phyloP scores from a whole-genome alignment of 2,888 invertebrate genomes.

The Apomyelois bistriatella region DNA sequence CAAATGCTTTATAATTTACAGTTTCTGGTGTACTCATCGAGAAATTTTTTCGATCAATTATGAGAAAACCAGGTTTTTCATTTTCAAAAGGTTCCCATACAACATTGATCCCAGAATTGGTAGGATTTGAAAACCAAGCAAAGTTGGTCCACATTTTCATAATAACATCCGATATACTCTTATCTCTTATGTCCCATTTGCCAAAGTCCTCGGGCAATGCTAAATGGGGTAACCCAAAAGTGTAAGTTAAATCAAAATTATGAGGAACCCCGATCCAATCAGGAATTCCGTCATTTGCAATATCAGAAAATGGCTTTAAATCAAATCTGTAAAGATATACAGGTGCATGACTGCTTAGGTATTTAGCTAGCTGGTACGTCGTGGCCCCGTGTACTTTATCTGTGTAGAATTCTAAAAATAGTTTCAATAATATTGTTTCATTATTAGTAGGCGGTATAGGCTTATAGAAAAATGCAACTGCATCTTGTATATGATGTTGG shows the following conservation, averaged over 20 bases:
- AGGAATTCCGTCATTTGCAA: slow-evolving; percentile 83
- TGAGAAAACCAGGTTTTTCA: slow-evolving; percentile 84
- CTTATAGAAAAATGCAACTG: slow-evolving; percentile 88
- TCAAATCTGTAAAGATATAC: slow-evolving; percentile 89
- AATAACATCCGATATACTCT: slow-evolving; percentile 87
- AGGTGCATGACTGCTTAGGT: slow-evolving; percentile 80
- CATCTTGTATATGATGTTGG: slow-evolving; percentile 84
- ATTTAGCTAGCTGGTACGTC: slow-evolving; percentile 83
- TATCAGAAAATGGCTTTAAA: slow-evolving; percentile 83
- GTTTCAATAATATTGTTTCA: slow-evolving; percentile 80
- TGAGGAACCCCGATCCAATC: slow-evolving; percentile 91
- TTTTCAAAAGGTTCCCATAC: slow-evolving; percentile 87
- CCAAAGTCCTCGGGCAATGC: slow-evolving; percentile 77
- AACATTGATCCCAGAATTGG: slow-evolving; percentile 84
- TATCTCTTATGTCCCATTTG: slow-evolving; percentile 89
- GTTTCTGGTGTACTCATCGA: slow-evolving; percentile 85
- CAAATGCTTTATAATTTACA: slow-evolving; percentile 87
- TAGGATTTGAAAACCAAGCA: slow-evolving; percentile 86
- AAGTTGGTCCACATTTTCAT: slow-evolving; percentile 92
- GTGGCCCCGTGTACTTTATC: slow-evolving; percentile 88
- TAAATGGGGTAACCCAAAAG: slow-evolving; percentile 90
- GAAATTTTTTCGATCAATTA: slow-evolving; percentile 86
- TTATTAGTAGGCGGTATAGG: slow-evolving; percentile 83
- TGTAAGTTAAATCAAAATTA: slow-evolving; percentile 89
- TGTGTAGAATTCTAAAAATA: slow-evolving; percentile 85